Conservation (phyloP, 2,888 invertebrate species). For the Aelia acuminata region DNA sequence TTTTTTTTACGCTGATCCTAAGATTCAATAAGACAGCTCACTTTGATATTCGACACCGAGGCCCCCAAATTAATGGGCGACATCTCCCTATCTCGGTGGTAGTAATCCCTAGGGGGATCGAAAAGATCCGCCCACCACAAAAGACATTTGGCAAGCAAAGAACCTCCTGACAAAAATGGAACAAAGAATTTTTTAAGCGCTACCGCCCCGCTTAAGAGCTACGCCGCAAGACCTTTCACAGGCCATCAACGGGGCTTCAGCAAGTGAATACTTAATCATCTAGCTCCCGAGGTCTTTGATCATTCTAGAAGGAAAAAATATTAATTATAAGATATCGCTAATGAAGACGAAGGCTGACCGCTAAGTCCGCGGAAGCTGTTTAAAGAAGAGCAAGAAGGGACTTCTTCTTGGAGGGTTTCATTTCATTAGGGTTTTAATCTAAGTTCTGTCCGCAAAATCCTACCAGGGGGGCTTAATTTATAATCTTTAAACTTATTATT, state of each 20-base stretch:
- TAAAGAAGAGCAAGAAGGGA: not conserved
- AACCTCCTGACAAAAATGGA: not conserved
- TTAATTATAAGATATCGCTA: slow-evolving; percentile 46
- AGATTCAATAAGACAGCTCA: not conserved
- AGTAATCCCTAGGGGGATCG: not conserved
- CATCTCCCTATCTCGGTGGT: not conserved
- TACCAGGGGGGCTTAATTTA: not conserved
- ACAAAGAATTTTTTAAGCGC: slow-evolving; percentile 27
- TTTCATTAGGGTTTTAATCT: slow-evolving; percentile 49
- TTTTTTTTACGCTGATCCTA: too few relatives aligned
- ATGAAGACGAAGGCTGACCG: slow-evolving; percentile 11
- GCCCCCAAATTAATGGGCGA: not conserved
- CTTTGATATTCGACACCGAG: not conserved
- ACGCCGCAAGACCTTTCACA: not conserved
- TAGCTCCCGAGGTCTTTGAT: not conserved
- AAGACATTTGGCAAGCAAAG: not conserved
- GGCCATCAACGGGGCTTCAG: not conserved
- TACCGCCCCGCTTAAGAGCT: not conserved
- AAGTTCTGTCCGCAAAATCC: slow-evolving; percentile 29
- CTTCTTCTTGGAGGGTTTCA: not conserved
- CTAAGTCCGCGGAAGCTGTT: slow-evolving; percentile 20
- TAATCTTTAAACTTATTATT: slow-evolving; percentile 4
- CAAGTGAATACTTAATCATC: slow-evolving; percentile 31
- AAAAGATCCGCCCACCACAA: not conserved
- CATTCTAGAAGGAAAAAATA: slow-evolving; percentile 18